Base-by-base conservation (phyloP, 2,113 vertebrate genomes). In the Herpetotheres cachinnans region DNA sequence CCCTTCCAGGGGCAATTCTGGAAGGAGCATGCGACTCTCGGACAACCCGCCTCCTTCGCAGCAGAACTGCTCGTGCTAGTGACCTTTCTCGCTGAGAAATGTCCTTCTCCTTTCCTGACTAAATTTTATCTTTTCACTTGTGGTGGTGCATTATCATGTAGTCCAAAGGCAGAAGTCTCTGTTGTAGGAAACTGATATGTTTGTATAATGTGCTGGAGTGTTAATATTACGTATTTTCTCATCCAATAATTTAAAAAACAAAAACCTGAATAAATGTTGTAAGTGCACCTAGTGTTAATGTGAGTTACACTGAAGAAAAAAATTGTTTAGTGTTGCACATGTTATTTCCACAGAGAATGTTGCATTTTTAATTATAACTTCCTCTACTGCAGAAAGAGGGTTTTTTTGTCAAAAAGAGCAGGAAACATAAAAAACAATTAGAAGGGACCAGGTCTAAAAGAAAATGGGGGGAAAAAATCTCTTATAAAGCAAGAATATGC, bases 1-100 rank as follows among this genome's bases (percentile, higher is more conserved):
- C 92, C 98, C 96, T 26, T 98, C 99, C 7, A 92, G 98, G 70
- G 98, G 98, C 90, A 97, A 98, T 5, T 97, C 99, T 26, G 95
- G 98, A 65, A 99, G 99, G 97, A 98, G 98, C 97, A 98, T 99
- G 58, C 97, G 98, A 79, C 98, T 99, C 94, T 99, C 98, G 6
- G 99, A 99, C 94, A 99, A 98, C 94, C 98, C 99, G 0, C 94
- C 99, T 0, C 98, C 99, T 87, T 97, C 98, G 73, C 99, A 99
- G 95, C 99, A 99, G 98, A 99, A 99, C 96, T 99, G 99, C 97
- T 99, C 99, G 1, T 99, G 99, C 98, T 99, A 98, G 98, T 96
- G 94, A 81, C 47, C 81, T 38, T 88, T 82, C 69, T 46, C 14
- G 0, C 38, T 52, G 56, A 67, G 62, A 71, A 71, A 87, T 24